Percentiles rank a stretch among this genome's conserved stretches.
Evolutionary conservation across 2,113 vertebrate genomes (phyloP).

Genomic region (Callithrix jacchus): DNA sequence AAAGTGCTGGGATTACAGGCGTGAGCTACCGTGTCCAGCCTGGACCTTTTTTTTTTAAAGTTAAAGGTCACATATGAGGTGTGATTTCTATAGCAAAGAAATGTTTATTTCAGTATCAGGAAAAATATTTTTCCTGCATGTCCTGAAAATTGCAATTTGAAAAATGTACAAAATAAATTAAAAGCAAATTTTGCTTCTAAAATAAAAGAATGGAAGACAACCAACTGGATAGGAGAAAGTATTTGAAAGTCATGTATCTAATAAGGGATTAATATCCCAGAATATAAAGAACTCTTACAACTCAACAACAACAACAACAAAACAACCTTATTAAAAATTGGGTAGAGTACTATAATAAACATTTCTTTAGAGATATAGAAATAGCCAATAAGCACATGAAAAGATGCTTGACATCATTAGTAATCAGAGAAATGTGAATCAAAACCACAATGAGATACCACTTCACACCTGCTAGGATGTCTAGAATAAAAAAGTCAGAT

Average conservation of each 20-base stretch:
- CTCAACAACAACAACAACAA: background rate
- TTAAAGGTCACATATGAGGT: too few relatives aligned
- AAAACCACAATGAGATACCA: background rate
- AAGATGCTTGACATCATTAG: background rate
- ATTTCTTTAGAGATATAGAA: background rate
- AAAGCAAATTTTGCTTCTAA: too few relatives aligned
- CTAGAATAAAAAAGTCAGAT: background rate
- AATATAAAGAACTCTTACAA: background rate
- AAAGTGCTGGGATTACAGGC: too few relatives aligned
- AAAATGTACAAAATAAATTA: too few relatives aligned
- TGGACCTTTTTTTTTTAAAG: too few relatives aligned
- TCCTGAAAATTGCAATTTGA: too few relatives aligned
- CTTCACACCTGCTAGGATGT: background rate
- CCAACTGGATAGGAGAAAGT: background rate
- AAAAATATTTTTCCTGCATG: too few relatives aligned
- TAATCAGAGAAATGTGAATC: background rate
- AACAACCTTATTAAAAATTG: background rate
- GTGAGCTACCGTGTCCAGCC: too few relatives aligned
- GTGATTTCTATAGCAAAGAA: too few relatives aligned
- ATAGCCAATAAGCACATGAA: background rate
- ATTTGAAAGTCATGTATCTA: background rate
- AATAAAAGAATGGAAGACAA: background rate
- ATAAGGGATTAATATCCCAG: background rate
- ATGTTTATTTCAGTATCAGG: too few relatives aligned
- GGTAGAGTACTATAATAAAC: background rate